Percentiles rank a stretch among this genome's conserved stretches.
Evolutionary conservation across 2,888 invertebrate species (phyloP).

Genomic region (Bhutanitis thaidina): DNA sequence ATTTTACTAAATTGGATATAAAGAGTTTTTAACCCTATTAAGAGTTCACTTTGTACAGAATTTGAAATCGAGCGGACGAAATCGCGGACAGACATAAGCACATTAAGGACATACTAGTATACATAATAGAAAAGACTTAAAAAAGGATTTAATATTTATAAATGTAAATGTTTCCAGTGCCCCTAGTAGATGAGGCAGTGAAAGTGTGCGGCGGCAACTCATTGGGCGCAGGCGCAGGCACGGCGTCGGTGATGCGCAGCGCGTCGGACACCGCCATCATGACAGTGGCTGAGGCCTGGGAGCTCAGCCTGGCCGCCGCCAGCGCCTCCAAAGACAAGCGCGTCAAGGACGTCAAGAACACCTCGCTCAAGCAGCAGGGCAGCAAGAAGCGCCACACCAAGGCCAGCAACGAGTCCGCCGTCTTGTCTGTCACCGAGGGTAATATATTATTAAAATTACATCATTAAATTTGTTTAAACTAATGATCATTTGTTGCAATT

Average conservation of each 20-base stretch:
- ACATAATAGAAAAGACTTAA: too few species aligned
- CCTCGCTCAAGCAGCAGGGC: slow-evolving; percentile 64
- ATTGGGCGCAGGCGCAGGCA: slow-evolving; percentile 78
- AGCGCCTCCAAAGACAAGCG: slow-evolving; percentile 94
- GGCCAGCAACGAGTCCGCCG: slow-evolving; percentile 40
- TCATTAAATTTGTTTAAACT: too few species aligned
- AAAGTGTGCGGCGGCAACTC: slow-evolving; percentile 36
- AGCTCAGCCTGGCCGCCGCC: slow-evolving; percentile 90
- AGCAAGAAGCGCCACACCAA: slow-evolving; percentile 60
- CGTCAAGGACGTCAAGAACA: slow-evolving; percentile 89
- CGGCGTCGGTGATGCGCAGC: slow-evolving; percentile 75
- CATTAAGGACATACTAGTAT: too few species aligned
- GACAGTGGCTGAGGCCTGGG: slow-evolving; percentile 88
- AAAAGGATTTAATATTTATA: too few species aligned
- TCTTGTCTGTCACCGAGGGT: slow-evolving; percentile 53
- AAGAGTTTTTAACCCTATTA: too few species aligned
- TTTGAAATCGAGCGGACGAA: too few species aligned
- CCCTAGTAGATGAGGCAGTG: slow-evolving; percentile 50
- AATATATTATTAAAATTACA: too few species aligned
- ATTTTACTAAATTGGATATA: too few species aligned
- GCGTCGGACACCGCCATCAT: slow-evolving; percentile 90
- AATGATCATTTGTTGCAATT: too few species aligned
- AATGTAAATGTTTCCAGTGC: slow-evolving; percentile 38
- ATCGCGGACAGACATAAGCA: too few species aligned
- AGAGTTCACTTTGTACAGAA: too few species aligned